These are phyloP conservation scores for Neosilurus hyrtlii DNA, from an alignment of 2,797 vertebrate genomes.

Conservation along the genomic window DNA sequence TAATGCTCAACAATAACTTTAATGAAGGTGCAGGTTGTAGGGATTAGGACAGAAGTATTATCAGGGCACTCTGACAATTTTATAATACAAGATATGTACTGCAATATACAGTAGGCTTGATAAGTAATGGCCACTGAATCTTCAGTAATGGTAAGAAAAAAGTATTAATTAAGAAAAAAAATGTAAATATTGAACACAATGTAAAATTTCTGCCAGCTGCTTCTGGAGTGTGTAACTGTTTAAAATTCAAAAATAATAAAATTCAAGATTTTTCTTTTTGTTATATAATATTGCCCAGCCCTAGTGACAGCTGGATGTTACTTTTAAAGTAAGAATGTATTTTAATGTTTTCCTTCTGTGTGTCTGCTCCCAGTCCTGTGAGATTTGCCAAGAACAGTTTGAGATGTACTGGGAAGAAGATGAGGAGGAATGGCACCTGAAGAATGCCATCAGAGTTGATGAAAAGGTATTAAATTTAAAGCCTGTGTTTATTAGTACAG, in stretches of 20 bases:
- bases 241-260: no score
- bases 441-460: conserved; percentile 90
- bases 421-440: conserved; percentile 98
- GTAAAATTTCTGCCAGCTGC: no score
- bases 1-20: neutral
- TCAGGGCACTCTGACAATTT: neutral
- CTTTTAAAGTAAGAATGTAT: neutral
- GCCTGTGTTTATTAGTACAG: neutral
- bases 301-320: neutral
- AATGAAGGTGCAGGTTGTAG: neutral
- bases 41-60: no score
- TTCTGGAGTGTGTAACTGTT: no score
- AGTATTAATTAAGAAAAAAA: no score
- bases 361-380: conserved; percentile 78
- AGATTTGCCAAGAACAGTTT: conserved; percentile 97
- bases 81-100: neutral
- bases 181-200: no score
- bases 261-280: no score
- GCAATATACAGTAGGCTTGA: neutral
- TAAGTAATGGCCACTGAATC: no score
- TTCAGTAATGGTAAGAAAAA: no score
- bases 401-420: conserved; percentile 99
- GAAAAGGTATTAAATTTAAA: conserved; percentile 77
- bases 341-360: neutral
- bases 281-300: no score